Evolutionary conservation across 2,797 vertebrate species (phyloP), one percentile per base, ranked within the genome.

Genomic region (Channallabes apus): DNA sequence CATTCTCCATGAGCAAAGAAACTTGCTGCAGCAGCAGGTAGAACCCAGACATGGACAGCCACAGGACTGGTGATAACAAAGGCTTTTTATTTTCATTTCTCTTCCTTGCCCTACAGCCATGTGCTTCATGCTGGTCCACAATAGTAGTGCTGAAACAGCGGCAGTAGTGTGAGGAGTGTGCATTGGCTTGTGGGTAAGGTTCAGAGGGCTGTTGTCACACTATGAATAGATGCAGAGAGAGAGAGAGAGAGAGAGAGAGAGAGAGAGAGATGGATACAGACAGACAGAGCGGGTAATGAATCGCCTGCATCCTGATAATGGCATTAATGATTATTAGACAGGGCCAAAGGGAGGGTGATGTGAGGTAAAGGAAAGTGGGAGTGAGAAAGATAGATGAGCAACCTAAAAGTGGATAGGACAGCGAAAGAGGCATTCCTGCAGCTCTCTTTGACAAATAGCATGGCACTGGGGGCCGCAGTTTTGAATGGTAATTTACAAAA

Each of bases 251-350:
- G 32, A 58, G 75, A 27, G 68, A 62, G 56, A 84, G 72, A 76
- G 81, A 84, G 56, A 72, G 58, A 82, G 20, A 75, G 51, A 89
- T 62, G 62, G 78, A 82, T 79, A 82, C 82, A 22, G 81, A 80
- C 56, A 86, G 81, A 85, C 76, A 88, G 59, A 32, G 85, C 35
- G 81, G 14, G 87, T 91, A 92, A 95, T 94, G 92, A 94, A 94
- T 92, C 86, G 80, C 91, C 82, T 89, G 91, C 88, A 89, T 92
- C 91, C 91, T 89, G 91, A 94, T 92, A 93, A 94, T 93, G 89
- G 87, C 90, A 90, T 92, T 92, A 93, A 93, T 93, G 91, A 94
- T 94, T 94, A 93, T 94, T 92, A 94, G 90, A 89, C 90, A 92
- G 90, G 92, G 82, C 89, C 64, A 82, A 90, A 89, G 90, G 89